These are phyloP conservation scores for Orthonychiurus folsomi DNA, from an alignment of 2,888 invertebrate genomes.

Conservation along the genomic window DNA sequence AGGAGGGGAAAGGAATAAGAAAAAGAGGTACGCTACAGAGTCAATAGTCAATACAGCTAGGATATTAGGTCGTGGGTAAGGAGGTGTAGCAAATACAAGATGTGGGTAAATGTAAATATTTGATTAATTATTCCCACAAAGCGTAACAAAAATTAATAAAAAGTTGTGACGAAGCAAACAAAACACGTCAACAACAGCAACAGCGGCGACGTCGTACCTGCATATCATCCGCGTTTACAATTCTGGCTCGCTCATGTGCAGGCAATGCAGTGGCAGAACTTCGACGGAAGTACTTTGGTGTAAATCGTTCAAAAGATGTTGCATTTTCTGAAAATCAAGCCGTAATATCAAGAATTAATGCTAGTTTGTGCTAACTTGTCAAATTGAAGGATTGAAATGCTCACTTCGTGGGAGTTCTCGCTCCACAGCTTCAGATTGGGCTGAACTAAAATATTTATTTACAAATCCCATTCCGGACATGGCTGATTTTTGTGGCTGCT, in stretches of 20 bases:
- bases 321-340: background rate
- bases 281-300: conserved; percentile 27
- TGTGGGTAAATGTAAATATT: background rate
- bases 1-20: too few species aligned
- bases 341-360: too few species aligned
- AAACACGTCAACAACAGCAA: background rate
- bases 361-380: too few species aligned
- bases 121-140: background rate
- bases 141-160: background rate
- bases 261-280: background rate
- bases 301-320: conserved; percentile 26
- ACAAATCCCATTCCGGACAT: too few species aligned
- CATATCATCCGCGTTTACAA: background rate
- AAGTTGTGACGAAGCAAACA: too few species aligned
- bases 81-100: too few species aligned
- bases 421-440: too few species aligned
- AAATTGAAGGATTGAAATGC: background rate
- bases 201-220: background rate
- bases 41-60: too few species aligned
- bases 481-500: conserved; percentile 26
- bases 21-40: too few species aligned
- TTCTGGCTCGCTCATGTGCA: background rate
- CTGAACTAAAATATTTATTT: too few species aligned
- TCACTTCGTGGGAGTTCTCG: background rate
- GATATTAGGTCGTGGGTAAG: too few species aligned